phyloP scores from a whole-genome alignment of 2,797 vertebrate species.

The Microtus californicus region DNA sequence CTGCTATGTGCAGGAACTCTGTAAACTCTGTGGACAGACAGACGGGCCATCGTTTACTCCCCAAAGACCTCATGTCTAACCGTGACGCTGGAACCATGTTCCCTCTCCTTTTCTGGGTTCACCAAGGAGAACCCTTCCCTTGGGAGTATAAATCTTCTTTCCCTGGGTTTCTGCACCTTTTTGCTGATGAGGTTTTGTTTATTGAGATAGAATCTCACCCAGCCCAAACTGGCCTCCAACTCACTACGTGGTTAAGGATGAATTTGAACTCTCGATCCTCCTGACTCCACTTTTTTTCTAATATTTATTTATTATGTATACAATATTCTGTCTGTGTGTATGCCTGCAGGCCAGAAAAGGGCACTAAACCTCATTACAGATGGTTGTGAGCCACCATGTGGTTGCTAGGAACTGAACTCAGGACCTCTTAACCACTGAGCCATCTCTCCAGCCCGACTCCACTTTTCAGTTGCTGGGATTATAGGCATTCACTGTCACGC shows the following conservation, averaged over 20 bases:
- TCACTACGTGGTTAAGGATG: not conserved
- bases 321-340: too few species aligned
- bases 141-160: not conserved
- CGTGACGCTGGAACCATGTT: not conserved
- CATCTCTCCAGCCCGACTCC: not conserved
- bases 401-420: too few species aligned
- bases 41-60: not conserved
- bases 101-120: not conserved
- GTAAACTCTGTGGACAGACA: not conserved
- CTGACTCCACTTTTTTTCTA: not conserved
- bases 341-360: too few species aligned
- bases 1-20: not conserved
- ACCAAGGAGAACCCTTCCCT: not conserved
- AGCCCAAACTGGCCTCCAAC: not conserved
- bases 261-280: not conserved
- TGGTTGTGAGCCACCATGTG: too few species aligned
- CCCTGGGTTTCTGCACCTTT: not conserved
- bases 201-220: not conserved
- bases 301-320: too few species aligned
- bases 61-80: not conserved
- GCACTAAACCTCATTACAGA: too few species aligned
- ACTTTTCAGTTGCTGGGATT: not conserved
- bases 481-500: not conserved
- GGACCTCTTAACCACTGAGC: too few species aligned
- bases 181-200: not conserved